Conservation (phyloP, 2,888 invertebrate species). For the Slavum lentiscoides region DNA sequence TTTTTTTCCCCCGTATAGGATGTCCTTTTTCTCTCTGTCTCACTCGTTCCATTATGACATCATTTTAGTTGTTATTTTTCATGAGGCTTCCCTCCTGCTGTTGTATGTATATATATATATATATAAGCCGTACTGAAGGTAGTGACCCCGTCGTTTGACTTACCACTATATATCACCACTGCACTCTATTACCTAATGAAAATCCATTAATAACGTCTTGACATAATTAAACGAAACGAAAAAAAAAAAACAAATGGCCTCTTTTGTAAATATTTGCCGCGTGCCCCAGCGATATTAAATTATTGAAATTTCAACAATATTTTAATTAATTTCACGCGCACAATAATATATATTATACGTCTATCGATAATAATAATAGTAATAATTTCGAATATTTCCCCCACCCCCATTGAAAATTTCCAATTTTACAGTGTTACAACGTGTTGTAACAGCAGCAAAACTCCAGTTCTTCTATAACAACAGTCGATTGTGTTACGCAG, state of each 20-base stretch:
- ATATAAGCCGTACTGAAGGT: neutral
- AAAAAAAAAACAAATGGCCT: neutral
- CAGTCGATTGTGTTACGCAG: no score
- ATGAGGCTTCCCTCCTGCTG: neutral
- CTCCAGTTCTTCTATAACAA: no score
- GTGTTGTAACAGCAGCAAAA: no score
- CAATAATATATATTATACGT: no score
- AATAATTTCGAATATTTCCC: no score
- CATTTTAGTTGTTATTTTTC: constrained; percentile 27
- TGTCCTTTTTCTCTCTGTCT: neutral
- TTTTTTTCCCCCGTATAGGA: neutral
- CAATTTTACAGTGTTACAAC: no score
- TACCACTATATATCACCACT: neutral
- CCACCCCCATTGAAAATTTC: no score
- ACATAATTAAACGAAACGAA: neutral
- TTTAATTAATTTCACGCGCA: no score
- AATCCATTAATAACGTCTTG: constrained; percentile 33
- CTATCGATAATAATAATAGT: no score
- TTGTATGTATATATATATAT: no score
- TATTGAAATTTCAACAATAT: neutral
- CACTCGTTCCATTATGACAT: constrained; percentile 5
- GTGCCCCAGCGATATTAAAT: constrained; percentile 14
- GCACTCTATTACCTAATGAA: constrained; percentile 26
- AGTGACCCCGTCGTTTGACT: constrained; percentile 20
- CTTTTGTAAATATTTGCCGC: neutral